Conservation (phyloP, 1,140 invertebrate species). For the Drosophila insularis region DNA sequence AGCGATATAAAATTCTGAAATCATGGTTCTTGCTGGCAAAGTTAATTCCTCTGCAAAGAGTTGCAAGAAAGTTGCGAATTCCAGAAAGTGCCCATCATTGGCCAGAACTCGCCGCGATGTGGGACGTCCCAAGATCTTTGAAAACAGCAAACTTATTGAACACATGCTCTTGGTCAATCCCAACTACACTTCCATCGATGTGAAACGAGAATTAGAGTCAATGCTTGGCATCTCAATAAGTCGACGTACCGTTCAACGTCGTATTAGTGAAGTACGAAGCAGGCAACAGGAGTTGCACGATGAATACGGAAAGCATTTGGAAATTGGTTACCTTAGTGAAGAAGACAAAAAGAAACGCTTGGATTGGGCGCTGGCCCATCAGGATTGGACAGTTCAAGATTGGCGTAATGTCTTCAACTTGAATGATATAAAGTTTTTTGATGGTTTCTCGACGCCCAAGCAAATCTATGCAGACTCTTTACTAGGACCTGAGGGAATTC, state of each 20-base stretch:
- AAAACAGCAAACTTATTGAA: slow-evolving; percentile 50
- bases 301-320: neutral
- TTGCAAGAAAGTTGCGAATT: neutral
- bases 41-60: neutral
- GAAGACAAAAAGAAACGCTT: slow-evolving; percentile 25
- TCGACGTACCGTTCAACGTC: slow-evolving; percentile 54
- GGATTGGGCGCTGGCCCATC: slow-evolving; percentile 56
- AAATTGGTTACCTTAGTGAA: slow-evolving; percentile 20
- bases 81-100: neutral
- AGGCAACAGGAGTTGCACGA: neutral
- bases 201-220: slow-evolving; percentile 42
- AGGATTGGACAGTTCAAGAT: slow-evolving; percentile 59
- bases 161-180: slow-evolving; percentile 41
- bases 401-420: slow-evolving; percentile 72
- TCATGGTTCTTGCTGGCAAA: neutral
- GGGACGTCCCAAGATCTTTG: slow-evolving; percentile 51
- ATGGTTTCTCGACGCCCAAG: slow-evolving; percentile 21
- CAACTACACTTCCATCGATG: slow-evolving; percentile 57
- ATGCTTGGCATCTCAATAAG: slow-evolving; percentile 54
- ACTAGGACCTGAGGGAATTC: slow-evolving; percentile 45
- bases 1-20: neutral
- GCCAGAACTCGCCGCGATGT: slow-evolving; percentile 35
- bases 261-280: slow-evolving; percentile 57
- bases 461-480: slow-evolving; percentile 57
- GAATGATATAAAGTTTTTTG: slow-evolving; percentile 51